A percentile compares a stretch with the other conserved stretches of the same genome.
Conservation (phyloP, 2,797 vertebrate genomes). For the Darevskia mixta region DNA sequence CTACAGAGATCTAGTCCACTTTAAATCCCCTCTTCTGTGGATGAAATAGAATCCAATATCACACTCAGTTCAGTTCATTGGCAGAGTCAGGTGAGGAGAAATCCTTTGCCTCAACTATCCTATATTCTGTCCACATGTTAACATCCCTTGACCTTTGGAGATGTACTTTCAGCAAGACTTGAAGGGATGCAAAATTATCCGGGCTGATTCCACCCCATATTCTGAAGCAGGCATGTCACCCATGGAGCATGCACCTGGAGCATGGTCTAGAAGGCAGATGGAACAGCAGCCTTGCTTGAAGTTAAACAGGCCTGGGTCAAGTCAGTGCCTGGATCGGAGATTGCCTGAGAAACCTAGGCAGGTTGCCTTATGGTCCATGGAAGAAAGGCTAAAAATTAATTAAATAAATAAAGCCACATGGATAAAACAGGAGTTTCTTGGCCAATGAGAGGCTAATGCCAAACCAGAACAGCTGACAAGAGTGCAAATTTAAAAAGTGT, state of each 20-base stretch:
- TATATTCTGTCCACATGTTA: not conserved
- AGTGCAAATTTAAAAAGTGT: not conserved
- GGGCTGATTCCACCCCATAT: not conserved
- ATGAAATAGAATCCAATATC: not conserved
- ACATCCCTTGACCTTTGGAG: not conserved
- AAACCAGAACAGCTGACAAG: not conserved
- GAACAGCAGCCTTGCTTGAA: not conserved
- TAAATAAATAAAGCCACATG: not conserved
- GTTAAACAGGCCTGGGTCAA: not conserved
- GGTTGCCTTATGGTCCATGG: not conserved
- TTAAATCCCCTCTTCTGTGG: not conserved
- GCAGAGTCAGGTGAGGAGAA: not conserved
- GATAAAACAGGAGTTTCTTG: not conserved
- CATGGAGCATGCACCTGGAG: not conserved
- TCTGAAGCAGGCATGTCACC: not conserved
- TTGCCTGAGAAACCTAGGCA: not conserved
- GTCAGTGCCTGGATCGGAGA: not conserved
- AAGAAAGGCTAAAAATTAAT: not conserved
- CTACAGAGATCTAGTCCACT: not conserved
- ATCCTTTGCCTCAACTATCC: not conserved
- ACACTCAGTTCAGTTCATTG: not conserved
- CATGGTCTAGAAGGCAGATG: not conserved
- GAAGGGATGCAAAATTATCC: not conserved
- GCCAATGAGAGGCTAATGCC: not conserved
- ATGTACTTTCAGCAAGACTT: not conserved